Evolutionary conservation across 1,140 invertebrate genomes (phyloP), one percentile per base, ranked within the genome.

Genomic region (Homalodisca vitripennis): DNA sequence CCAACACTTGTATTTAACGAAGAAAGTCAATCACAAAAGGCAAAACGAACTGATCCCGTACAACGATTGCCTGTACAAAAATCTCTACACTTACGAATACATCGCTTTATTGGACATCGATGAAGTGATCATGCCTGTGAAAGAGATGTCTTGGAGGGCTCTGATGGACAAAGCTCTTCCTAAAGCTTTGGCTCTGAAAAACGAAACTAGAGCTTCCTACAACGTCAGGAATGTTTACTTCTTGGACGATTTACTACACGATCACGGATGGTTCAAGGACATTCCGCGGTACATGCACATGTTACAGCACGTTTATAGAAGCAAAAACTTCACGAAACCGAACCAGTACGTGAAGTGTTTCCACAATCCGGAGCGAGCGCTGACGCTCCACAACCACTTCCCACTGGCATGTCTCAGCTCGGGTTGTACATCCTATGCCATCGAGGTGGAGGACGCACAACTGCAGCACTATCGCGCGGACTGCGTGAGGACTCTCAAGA

Each of bases 11-110:
- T 97, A 95, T 75, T 82, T 97, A 3, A 92, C 91, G 53, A 93
- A 93, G 77, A 94, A 93, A 78, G 89, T 91, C 1, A 96, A 92
- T 75, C 88, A 95, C 79, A 98, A 98, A 78, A 82, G 95, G 13
- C 93, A 97, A 76, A 96, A 97, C 79, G 95, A 98, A 79, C 83
- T 98, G 41, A 96, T 98, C 73, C 95, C 96, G 0, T 98, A 98
- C 83, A 98, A 98, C 79, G 96, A 98, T 78, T 98, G 96, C 76
- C 83, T 98, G 3, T 98, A 98, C 81, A 91, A 95, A 74, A 92
- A 97, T 77, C 86, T 96, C 80, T 95, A 96, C 77, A 84, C 88
- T 47, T 97, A 97, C 78, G 88, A 94, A 64, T 97, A 95, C 80
- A 89, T 98, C 32, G 92, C 92, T 0, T 81, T 98, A 14, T 81